Conservation (phyloP, 2,113 vertebrate species). For the Herpetotheres cachinnans region DNA sequence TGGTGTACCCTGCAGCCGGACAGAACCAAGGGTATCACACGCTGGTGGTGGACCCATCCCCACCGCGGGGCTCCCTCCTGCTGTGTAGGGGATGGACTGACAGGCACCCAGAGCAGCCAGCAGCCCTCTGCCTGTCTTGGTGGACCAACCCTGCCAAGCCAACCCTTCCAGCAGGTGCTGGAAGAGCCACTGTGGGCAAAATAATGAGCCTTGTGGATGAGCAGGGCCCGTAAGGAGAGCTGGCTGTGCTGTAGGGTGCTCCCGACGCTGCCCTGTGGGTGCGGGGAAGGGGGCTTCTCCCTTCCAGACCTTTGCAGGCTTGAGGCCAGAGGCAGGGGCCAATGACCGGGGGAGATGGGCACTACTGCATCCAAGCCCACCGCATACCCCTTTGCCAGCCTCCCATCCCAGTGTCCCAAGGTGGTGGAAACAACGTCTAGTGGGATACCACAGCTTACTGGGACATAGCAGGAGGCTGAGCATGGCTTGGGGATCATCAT, state of each 20-base stretch:
- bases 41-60: not conserved
- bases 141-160: not conserved
- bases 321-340: not conserved
- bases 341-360: not conserved
- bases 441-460: not conserved
- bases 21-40: not conserved
- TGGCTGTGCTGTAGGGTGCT: rapidly evolving
- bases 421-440: not conserved
- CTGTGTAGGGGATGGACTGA: not conserved
- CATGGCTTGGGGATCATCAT: not conserved
- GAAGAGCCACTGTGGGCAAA: not conserved
- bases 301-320: not conserved
- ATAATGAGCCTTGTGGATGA: rapidly evolving
- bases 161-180: not conserved
- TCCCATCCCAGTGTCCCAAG: not conserved
- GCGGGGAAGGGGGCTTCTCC: not conserved
- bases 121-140: not conserved
- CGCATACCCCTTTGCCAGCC: not conserved
- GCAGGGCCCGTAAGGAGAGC: not conserved
- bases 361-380: not conserved
- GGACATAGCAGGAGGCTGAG: not conserved
- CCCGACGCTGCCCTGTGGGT: not conserved
- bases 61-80: rapidly evolving
- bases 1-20: slow-evolving; percentile 79
- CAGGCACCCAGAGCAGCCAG: not conserved